Percentiles rank a stretch among this genome's conserved stretches.
These are phyloP conservation scores for Malthinus flaveolus DNA, from an alignment of 2,888 invertebrate genomes.

Conservation along the genomic window DNA sequence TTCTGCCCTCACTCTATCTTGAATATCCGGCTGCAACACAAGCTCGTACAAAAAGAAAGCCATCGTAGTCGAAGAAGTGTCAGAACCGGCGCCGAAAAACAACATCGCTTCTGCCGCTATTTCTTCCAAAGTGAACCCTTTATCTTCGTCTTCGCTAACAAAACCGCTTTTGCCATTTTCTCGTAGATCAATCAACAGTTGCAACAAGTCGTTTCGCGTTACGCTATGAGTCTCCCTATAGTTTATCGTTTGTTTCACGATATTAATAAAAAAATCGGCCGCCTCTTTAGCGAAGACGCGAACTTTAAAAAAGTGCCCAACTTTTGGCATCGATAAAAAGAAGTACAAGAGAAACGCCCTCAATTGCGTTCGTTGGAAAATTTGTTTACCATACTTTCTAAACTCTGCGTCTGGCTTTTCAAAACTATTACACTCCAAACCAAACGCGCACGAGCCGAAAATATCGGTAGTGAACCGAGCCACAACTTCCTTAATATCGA, in stretches of 20 bases:
- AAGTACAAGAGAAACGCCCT: not conserved
- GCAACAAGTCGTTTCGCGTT: conserved; percentile 48
- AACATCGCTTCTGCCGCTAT: conserved; percentile 52
- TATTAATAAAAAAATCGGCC: conserved; percentile 36
- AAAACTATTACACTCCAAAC: conserved; percentile 8
- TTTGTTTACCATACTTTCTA: not conserved
- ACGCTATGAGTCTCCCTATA: conserved; percentile 33
- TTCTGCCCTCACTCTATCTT: conserved; percentile 53
- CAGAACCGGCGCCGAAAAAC: conserved; percentile 57
- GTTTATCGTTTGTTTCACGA: conserved; percentile 37
- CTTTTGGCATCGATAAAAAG: conserved; percentile 15
- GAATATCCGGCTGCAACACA: conserved; percentile 50
- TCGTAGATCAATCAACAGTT: conserved; percentile 43
- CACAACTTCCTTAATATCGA: not conserved
- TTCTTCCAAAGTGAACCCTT: conserved; percentile 32
- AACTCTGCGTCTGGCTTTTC: not conserved
- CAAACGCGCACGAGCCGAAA: conserved; percentile 6
- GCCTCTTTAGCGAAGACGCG: conserved; percentile 33
- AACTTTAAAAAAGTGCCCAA: conserved; percentile 30
- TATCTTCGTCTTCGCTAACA: conserved; percentile 9
- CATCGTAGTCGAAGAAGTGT: conserved; percentile 55
- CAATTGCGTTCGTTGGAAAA: not conserved
- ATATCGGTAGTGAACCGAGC: conserved; percentile 5
- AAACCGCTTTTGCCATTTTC: conserved; percentile 17
- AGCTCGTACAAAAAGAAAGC: conserved; percentile 51